Percentiles rank a stretch among this genome's conserved stretches.
These are phyloP conservation scores for Herpetotheres cachinnans DNA, from an alignment of 2,113 vertebrate genomes.

Conservation along the genomic window DNA sequence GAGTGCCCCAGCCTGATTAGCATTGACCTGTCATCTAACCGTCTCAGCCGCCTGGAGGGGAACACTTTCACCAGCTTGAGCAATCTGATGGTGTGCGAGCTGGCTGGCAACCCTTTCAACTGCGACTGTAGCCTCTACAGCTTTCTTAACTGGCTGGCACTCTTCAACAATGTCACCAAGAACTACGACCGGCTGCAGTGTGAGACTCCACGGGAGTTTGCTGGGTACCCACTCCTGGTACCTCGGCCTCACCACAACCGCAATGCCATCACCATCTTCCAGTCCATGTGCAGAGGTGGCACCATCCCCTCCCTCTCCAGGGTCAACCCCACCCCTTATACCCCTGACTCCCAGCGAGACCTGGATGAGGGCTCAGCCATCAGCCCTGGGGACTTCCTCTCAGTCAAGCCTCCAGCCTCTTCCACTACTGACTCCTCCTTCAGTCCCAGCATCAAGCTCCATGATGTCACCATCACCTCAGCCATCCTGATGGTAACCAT, in stretches of 20 bases:
- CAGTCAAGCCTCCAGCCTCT: slow-evolving; percentile 83
- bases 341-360: slow-evolving; percentile 78
- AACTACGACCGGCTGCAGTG: slow-evolving; percentile 97
- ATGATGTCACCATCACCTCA: slow-evolving; percentile 82
- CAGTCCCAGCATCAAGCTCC: slow-evolving; percentile 87
- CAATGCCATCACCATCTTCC: slow-evolving; percentile 89
- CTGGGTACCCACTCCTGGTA: slow-evolving; percentile 88
- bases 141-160: slow-evolving; percentile 93
- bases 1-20: slow-evolving; percentile 94
- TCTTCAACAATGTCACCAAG: slow-evolving; percentile 95
- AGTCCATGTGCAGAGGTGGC: slow-evolving; percentile 88
- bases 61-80: slow-evolving; percentile 86
- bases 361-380: slow-evolving; percentile 89
- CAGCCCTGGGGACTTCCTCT: slow-evolving; percentile 79
- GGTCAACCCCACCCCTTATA: slow-evolving; percentile 84
- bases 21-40: slow-evolving; percentile 96
- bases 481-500: slow-evolving; percentile 91
- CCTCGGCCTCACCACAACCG: slow-evolving; percentile 86
- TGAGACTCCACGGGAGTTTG: slow-evolving; percentile 88
- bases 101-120: slow-evolving; percentile 96
- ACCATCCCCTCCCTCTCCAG: slow-evolving; percentile 76
- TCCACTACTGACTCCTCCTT: slow-evolving; percentile 84
- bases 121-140: slow-evolving; percentile 92
- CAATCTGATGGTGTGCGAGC: slow-evolving; percentile 90
- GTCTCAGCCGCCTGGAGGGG: slow-evolving; percentile 88